Base-by-base conservation (phyloP, 2,113 vertebrate genomes). In the Barbus barbus region DNA sequence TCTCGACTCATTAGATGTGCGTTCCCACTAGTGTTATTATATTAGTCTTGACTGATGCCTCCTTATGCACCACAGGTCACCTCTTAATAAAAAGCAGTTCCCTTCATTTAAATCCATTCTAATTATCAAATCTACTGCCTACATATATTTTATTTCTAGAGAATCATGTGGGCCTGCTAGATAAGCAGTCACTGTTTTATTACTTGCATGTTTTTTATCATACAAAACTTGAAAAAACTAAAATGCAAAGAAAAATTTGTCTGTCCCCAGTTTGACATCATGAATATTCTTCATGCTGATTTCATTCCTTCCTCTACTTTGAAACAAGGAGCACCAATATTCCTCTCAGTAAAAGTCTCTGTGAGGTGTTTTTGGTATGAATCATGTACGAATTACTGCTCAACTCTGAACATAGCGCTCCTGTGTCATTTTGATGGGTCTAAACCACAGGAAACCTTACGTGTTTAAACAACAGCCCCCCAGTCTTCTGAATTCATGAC, bases 81-180 rank as follows among this genome's bases (percentile, higher is more conserved):
- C n/a, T 84, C 41, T 56, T 92, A 93, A 92, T 94, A 78, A 87
- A 90, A 93, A 92, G 87, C 91, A 92, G 92, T 84, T 88, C 87
- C 85, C 78, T 82, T 88, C 75, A 56, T 81, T 86, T 83, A 86
- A 82, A 78, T 89, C 71, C 83, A 80, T 89, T 86, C 82, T 22
- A 44, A 67, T 76, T 79, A 14, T 20, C 26, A 85, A 69, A 88
- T 84, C 88, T 84, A 76, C 56, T 65, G 72, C 28, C 78, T 65
- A 38, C 56, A 41, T n/a, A 9, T 7, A 33, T 60, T 78, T 76
- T 84, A 11, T 81, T 79, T 87, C n/a, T 2, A 72, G 22, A 82
- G 31, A 6, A 18, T 14, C 6, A 33, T 82, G 44, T 56, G 8
- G 46, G 3, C 20, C 2, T 14, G 9, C 56, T 31, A 60, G 22